Conservation (phyloP, 1,140 invertebrate species). For the Leptestheria dahalacensis region DNA sequence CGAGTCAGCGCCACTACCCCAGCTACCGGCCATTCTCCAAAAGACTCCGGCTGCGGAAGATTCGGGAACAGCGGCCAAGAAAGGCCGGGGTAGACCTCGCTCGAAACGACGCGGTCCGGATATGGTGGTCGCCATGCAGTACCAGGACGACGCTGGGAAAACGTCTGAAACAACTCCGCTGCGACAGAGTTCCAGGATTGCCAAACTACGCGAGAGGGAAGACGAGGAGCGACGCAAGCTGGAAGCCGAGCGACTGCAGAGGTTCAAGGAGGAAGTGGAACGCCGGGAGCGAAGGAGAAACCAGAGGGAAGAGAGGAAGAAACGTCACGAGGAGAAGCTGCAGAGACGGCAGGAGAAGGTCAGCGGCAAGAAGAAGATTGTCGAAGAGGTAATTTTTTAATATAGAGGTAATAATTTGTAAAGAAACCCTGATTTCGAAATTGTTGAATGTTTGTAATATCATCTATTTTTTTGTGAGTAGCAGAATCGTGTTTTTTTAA, state of each 20-base stretch:
- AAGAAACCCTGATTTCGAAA: too few species aligned
- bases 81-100: background rate
- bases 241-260: constrained; percentile 31
- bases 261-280: constrained; percentile 37
- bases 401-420: too few species aligned
- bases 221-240: constrained; percentile 46
- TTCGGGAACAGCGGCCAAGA: background rate
- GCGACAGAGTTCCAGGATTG: constrained; percentile 59
- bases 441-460: too few species aligned
- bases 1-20: background rate
- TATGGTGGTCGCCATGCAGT: background rate
- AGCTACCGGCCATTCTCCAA: background rate
- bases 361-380: background rate
- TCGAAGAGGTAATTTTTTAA: background rate
- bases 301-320: constrained; percentile 35
- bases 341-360: constrained; percentile 6
- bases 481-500: too few species aligned
- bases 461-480: too few species aligned
- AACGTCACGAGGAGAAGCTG: constrained; percentile 19
- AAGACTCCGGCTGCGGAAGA: background rate
- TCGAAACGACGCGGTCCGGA: background rate
- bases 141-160: background rate
- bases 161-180: constrained; percentile 31
- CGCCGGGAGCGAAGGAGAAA: constrained; percentile 40
- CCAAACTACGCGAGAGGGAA: constrained; percentile 68